Evolutionary conservation across 2,113 vertebrate species (phyloP).

Genomic region (Eolophus roseicapilla): DNA sequence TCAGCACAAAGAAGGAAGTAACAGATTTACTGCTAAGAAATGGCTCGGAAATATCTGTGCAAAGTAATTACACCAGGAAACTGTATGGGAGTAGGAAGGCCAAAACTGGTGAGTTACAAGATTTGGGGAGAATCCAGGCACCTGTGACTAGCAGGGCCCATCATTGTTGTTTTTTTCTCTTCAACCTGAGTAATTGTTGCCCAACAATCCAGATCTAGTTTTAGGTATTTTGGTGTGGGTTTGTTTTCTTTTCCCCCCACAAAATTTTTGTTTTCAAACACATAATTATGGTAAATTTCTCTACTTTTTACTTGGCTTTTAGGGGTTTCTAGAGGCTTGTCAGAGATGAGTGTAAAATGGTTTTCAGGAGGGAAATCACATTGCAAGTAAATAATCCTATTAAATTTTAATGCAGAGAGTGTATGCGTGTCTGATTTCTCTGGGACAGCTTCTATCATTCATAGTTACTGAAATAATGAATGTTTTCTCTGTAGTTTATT

Average conservation of each 20-base stretch:
- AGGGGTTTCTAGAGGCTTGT: neutral
- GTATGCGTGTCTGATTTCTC: neutral
- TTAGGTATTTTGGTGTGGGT: neutral
- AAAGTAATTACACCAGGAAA: neutral
- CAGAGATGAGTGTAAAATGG: neutral
- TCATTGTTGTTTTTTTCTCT: neutral
- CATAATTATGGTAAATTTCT: neutral
- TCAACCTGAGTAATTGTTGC: neutral
- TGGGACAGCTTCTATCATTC: neutral
- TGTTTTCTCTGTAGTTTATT: slow-evolving; percentile 31
- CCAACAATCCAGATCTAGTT: neutral
- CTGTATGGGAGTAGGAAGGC: neutral
- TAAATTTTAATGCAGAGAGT: neutral
- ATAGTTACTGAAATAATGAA: neutral
- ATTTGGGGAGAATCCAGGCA: neutral
- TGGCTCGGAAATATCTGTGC: neutral
- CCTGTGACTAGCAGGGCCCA: neutral
- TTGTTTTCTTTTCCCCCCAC: neutral
- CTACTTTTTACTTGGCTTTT: neutral
- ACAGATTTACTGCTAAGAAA: neutral
- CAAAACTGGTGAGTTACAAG: rapidly evolving
- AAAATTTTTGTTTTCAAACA: neutral
- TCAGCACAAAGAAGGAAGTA: slow-evolving; percentile 5
- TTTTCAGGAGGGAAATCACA: slow-evolving; percentile 6
- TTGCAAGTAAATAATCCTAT: slow-evolving; percentile 4